Evolutionary conservation across 2,888 invertebrate genomes (phyloP), one percentile per base, ranked within the genome.

Genomic region (Leucozona laternaria): DNA sequence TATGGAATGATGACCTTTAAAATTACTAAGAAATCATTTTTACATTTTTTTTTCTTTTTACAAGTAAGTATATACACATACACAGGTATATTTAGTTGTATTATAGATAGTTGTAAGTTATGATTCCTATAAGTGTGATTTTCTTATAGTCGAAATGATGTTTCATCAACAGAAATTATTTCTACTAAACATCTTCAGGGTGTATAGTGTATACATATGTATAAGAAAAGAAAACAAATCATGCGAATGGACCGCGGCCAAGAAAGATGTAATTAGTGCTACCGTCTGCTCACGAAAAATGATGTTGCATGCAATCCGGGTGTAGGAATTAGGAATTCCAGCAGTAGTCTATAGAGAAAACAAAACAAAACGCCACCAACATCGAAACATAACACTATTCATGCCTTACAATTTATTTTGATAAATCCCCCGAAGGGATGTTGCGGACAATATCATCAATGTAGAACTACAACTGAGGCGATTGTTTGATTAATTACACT

Each of bases 231-330:
- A 43, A n/a, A 43, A 50, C 79, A 85, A 81, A 78, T 81, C 85
- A 50, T 78, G 78, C 85, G 57, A 86, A 81, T 81, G 73, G 85
- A 86, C 85, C 76, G 77, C 70, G 68, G 73, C 77, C 55, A 77
- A 6, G n/a, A 8, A 7, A 78, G 55, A 43, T 81, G 73, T 86
- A 81, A 86, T 81, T 86, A 86, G 78, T 78, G 58, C 60, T 55
- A 85, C 60, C 34, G 40, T 81, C 68, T 73, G 2, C 20, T 73
- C 45, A 40, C 55, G 53, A 22, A 22, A 70, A 31, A 83, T 28
- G n/a, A 28, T 73, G 60, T 53, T 28, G n/a, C 80, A 86, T 81
- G 85, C 85, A 78, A 64, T 66, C 66, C 53, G 13, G 5, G 60
- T 8, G 31, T 70, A 37, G 37, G 40, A n/a, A 7, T 75, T 77